A percentile compares a stretch with the other conserved stretches of the same genome.
Conservation (phyloP, 2,888 invertebrate species). For the Osmoderma eremita region DNA sequence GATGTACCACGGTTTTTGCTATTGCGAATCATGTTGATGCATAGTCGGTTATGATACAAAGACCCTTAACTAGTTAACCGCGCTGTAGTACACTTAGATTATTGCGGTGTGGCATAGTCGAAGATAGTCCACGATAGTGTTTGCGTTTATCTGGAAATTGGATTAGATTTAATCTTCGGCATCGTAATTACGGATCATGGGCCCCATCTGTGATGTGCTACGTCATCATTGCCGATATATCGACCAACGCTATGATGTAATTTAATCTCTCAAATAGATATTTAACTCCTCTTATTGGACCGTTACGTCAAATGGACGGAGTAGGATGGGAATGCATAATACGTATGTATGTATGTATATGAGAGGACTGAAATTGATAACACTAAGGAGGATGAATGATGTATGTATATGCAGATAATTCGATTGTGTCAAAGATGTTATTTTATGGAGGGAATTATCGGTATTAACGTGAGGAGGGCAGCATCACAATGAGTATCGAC, state of each 20-base stretch:
- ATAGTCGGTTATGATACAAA: neutral
- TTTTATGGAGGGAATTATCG: no score
- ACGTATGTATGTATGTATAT: neutral
- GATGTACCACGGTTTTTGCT: constrained; percentile 11
- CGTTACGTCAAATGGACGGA: no score
- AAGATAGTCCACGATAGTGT: constrained; percentile 10
- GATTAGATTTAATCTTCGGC: constrained; percentile 23
- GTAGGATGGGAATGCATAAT: no score
- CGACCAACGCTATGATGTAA: neutral
- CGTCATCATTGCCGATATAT: neutral
- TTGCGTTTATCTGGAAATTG: constrained; percentile 29
- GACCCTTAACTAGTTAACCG: constrained; percentile 23
- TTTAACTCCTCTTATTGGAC: no score
- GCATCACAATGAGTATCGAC: no score
- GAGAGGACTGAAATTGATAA: neutral
- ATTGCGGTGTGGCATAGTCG: neutral
- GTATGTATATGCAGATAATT: neutral
- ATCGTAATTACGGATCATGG: constrained; percentile 2
- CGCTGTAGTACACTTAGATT: constrained; percentile 1
- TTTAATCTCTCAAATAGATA: no score
- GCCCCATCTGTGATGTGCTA: constrained; percentile 6
- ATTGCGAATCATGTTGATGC: constrained; percentile 9
- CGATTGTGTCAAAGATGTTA: no score
- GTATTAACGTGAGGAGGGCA: no score
- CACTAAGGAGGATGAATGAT: neutral